Evolutionary conservation across 2,888 invertebrate genomes (phyloP).

Genomic region (Minunthozetes semirufus): DNA sequence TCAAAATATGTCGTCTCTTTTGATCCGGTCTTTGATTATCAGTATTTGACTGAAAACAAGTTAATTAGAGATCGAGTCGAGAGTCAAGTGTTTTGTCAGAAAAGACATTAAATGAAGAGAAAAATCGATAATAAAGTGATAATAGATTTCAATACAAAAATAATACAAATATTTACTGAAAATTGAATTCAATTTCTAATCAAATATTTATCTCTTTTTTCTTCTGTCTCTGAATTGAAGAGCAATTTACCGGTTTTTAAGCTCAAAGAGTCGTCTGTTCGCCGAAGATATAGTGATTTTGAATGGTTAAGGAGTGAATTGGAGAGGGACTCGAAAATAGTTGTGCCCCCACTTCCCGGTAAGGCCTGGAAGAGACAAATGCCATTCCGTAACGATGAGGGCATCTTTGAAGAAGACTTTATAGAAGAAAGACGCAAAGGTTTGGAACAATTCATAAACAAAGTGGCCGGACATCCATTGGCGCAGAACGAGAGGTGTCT

Average conservation of each 20-base stretch:
- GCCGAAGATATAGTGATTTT: slow-evolving; percentile 97
- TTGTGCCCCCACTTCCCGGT: slow-evolving; percentile 39
- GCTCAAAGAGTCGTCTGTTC: slow-evolving; percentile 95
- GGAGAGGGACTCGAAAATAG: slow-evolving; percentile 95
- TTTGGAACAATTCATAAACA: slow-evolving; percentile 96
- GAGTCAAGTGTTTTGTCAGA: not conserved
- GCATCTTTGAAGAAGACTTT: slow-evolving; percentile 98
- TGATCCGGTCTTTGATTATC: not conserved
- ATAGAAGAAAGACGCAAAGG: slow-evolving; percentile 97
- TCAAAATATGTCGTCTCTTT: not conserved
- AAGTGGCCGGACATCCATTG: slow-evolving; percentile 59
- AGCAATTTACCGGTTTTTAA: slow-evolving; percentile 99
- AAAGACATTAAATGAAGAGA: not conserved
- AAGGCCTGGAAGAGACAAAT: slow-evolving; percentile 91
- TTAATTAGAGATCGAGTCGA: no score
- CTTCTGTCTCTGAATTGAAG: slow-evolving; percentile 56
- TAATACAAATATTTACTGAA: not conserved
- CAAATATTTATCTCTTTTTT: slow-evolving; percentile 47
- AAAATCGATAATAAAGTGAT: not conserved
- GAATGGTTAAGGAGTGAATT: slow-evolving; percentile 98
- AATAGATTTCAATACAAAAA: not conserved
- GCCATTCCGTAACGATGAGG: slow-evolving; percentile 97
- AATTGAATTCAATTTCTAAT: not conserved
- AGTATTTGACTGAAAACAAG: no score
- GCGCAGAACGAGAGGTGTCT: slow-evolving; percentile 67